A percentile compares a stretch with the other conserved stretches of the same genome.
Conservation (phyloP, 2,888 invertebrate genomes). For the Corbicula japonica region DNA sequence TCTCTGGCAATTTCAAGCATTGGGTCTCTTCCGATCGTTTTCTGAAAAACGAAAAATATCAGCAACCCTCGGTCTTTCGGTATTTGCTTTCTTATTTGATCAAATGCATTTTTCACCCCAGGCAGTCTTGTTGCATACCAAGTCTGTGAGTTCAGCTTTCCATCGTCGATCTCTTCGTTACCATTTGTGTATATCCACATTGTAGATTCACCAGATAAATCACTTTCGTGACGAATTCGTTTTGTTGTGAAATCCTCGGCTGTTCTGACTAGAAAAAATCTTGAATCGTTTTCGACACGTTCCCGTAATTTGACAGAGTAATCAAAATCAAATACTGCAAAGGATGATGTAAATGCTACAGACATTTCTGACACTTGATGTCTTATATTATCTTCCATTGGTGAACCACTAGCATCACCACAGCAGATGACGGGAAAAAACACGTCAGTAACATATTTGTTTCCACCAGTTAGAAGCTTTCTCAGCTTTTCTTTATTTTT, state of each 20-base stretch:
- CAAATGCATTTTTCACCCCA: conserved; percentile 12
- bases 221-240: conserved; percentile 3
- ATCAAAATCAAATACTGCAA: conserved; percentile 39
- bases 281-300: conserved; percentile 25
- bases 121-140: conserved; percentile 24
- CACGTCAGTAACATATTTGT: conserved; percentile 44
- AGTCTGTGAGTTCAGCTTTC: conserved; percentile 15
- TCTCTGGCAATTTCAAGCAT: conserved; percentile 37
- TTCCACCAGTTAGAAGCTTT: conserved; percentile 16
- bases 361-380: conserved; percentile 7
- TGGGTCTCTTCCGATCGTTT: conserved; percentile 17
- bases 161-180: conserved; percentile 21
- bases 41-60: conserved; percentile 38
- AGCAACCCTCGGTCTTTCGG: conserved; percentile 33
- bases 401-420: conserved; percentile 24
- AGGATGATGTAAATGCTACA: conserved; percentile 27
- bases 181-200: conserved; percentile 51
- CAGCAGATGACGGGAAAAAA: conserved; percentile 37
- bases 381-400: conserved; percentile 22
- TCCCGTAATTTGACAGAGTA: conserved; percentile 17
- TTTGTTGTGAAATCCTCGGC: conserved; percentile 21
- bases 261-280: conserved; percentile 17
- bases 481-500: neutral
- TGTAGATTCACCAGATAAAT: neutral
- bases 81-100: conserved; percentile 16